Conservation (phyloP, 2,888 invertebrate species). For the Oithona nana region DNA sequence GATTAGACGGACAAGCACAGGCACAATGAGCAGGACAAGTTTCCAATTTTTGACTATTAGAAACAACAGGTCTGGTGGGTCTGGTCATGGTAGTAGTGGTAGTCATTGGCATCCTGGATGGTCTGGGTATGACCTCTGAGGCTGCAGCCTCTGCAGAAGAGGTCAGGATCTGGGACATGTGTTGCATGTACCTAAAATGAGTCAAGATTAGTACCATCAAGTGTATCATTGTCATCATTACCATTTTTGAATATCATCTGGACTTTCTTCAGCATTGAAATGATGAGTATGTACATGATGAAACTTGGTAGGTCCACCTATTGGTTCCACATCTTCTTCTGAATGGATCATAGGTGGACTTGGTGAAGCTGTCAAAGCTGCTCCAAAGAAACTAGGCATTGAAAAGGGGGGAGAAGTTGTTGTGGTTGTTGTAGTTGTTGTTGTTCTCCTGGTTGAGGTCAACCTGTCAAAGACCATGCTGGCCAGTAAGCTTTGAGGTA, state of each 20-base stretch:
- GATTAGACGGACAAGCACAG: neutral
- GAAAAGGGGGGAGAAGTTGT: neutral
- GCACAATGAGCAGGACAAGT: neutral
- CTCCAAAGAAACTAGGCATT: neutral
- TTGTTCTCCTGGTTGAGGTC: neutral
- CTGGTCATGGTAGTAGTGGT: neutral
- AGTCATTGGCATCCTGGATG: neutral
- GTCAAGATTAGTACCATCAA: neutral
- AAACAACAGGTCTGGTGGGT: neutral
- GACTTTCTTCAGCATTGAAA: neutral
- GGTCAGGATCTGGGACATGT: neutral
- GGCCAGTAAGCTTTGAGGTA: too few relatives aligned
- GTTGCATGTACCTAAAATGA: neutral
- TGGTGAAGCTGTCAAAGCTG: neutral
- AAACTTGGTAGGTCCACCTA: too few relatives aligned
- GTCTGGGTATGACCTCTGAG: neutral
- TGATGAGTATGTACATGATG: too few relatives aligned
- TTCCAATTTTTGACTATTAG: too few relatives aligned
- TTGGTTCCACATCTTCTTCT: too few relatives aligned
- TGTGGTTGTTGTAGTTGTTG: neutral
- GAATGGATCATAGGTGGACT: too few relatives aligned
- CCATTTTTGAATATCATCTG: neutral
- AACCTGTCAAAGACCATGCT: neutral
- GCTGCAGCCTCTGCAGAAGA: neutral
- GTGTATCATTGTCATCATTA: neutral